These are phyloP conservation scores for Perithous albicinctus DNA, from an alignment of 2,888 invertebrate species.

Conservation along the genomic window DNA sequence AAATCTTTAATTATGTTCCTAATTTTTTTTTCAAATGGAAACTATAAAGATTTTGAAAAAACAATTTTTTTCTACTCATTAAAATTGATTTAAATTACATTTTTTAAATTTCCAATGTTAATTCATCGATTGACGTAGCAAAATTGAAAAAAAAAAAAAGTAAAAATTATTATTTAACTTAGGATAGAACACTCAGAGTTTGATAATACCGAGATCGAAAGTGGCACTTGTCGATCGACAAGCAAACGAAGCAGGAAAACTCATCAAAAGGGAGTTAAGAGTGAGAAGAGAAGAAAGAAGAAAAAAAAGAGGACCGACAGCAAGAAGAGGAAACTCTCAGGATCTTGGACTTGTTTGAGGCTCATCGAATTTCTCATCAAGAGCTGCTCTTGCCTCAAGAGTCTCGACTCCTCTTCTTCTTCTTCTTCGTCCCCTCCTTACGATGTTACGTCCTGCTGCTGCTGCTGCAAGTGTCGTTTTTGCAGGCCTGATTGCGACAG, in stretches of 20 bases:
- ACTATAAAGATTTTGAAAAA: no score
- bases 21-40: no score
- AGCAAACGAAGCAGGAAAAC: constrained; percentile 18
- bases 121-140: neutral
- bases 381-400: constrained; percentile 49
- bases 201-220: constrained; percentile 3
- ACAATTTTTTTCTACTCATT: no score
- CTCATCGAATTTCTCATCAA: constrained; percentile 48
- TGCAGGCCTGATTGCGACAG: constrained; percentile 30
- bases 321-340: constrained; percentile 6
- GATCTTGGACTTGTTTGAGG: constrained; percentile 32
- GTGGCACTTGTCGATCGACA: constrained; percentile 26
- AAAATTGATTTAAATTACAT: neutral
- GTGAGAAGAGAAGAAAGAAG: constrained; percentile 44
- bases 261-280: constrained; percentile 6
- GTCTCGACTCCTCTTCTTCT: constrained; percentile 40
- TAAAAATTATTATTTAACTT: neutral
- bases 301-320: constrained; percentile 41
- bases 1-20: no score
- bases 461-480: constrained; percentile 53
- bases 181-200: constrained; percentile 41
- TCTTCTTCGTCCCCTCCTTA: constrained; percentile 26
- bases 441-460: constrained; percentile 27
- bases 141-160: neutral
- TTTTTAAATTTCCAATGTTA: no score